phyloP scores from a whole-genome alignment of 2,888 invertebrate genomes.

The Macrosiphum euphorbiae region DNA sequence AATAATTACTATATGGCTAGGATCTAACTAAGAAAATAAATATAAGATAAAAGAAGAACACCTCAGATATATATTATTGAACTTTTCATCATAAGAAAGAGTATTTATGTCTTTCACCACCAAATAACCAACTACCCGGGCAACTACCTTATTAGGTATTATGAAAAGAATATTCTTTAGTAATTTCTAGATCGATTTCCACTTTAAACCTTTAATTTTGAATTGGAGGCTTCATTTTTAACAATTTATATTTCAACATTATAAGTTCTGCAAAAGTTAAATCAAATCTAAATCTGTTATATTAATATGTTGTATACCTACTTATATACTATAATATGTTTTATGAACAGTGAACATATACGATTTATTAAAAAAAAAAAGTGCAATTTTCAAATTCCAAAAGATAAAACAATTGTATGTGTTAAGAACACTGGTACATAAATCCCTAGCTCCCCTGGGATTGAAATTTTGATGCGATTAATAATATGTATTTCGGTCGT shows the following conservation, averaged over 20 bases:
- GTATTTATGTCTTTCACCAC: background rate
- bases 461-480: conserved; percentile 52
- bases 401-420: background rate
- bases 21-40: background rate
- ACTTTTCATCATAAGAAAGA: background rate
- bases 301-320: background rate
- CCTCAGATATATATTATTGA: background rate
- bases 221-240: background rate
- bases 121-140: conserved; percentile 6
- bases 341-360: background rate
- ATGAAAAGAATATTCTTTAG: background rate
- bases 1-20: background rate
- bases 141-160: conserved; percentile 4
- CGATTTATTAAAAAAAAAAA: background rate
- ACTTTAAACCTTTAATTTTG: background rate
- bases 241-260: background rate
- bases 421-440: background rate
- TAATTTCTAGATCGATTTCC: background rate
- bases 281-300: background rate
- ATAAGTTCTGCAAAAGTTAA: background rate
- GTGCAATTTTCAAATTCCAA: background rate
- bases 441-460: background rate
- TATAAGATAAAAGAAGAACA: background rate
- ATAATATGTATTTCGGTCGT: conserved; percentile 62
- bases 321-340: background rate